Conservation (phyloP, 2,888 invertebrate genomes). For the Cryptophagus acutangulus region DNA sequence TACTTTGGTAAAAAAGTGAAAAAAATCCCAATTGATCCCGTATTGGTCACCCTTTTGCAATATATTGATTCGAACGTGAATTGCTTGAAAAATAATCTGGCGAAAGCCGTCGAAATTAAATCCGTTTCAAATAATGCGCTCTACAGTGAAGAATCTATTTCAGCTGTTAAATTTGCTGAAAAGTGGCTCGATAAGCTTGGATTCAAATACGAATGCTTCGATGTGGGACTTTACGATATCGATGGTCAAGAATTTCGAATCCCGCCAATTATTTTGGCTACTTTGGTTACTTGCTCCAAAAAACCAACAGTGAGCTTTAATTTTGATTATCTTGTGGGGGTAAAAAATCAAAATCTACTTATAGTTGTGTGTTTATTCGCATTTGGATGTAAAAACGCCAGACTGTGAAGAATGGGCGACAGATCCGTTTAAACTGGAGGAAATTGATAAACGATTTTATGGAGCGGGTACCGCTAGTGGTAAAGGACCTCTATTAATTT, state of each 20-base stretch:
- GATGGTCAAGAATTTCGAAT: constrained; percentile 40
- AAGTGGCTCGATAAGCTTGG: constrained; percentile 44
- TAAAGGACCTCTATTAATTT: constrained; percentile 47
- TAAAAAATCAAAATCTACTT: constrained; percentile 8
- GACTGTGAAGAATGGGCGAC: constrained; percentile 40
- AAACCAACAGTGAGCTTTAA: constrained; percentile 1
- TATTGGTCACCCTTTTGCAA: constrained; percentile 43
- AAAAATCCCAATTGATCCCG: constrained; percentile 42
- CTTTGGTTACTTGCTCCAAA: constrained; percentile 39
- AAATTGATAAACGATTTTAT: constrained; percentile 39
- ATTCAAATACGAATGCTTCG: constrained; percentile 45
- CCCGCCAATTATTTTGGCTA: constrained; percentile 45
- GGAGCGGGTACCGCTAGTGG: constrained; percentile 47
- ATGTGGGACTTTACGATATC: constrained; percentile 41
- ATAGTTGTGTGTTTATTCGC: constrained; percentile 44
- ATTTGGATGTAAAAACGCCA: constrained; percentile 47
- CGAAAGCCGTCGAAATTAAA: constrained; percentile 41
- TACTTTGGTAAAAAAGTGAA: constrained; percentile 33
- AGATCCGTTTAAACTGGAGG: constrained; percentile 46
- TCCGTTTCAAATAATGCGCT: constrained; percentile 42
- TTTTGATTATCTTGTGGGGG: background rate
- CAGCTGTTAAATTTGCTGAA: constrained; percentile 37
- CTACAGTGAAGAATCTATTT: constrained; percentile 30
- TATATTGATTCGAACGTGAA: constrained; percentile 47
- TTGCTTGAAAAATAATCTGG: constrained; percentile 36